Conservation (phyloP, 2,888 invertebrate species). For the Incurvaria masculella region DNA sequence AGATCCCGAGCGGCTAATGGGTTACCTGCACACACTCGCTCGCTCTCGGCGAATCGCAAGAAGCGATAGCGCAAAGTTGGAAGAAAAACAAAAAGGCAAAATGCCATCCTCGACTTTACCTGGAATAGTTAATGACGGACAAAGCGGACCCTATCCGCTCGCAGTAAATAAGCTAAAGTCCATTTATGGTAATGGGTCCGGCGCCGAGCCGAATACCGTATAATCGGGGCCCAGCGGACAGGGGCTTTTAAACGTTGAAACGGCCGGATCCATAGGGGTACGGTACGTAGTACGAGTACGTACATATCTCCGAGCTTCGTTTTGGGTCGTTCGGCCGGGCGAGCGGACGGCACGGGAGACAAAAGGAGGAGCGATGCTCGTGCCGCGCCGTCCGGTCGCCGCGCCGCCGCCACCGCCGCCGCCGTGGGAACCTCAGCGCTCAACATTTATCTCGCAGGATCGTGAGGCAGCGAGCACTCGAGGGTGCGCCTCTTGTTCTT, state of each 20-base stretch:
- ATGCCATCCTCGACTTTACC: too few species aligned
- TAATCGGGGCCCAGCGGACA: background rate
- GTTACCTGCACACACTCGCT: background rate
- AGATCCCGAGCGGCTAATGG: background rate
- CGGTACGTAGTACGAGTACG: too few species aligned
- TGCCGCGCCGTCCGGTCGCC: background rate
- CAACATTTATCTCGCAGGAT: slow-evolving; percentile 52
- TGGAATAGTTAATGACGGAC: background rate
- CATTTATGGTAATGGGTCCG: background rate
- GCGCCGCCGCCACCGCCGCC: background rate
- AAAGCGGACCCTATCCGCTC: background rate
- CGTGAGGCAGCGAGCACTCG: slow-evolving; percentile 42
- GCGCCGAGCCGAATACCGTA: background rate
- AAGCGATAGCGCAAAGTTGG: too few species aligned
- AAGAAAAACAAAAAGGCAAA: too few species aligned
- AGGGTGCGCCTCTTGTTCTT: slow-evolving; percentile 49
- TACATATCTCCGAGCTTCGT: background rate
- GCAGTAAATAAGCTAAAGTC: background rate
- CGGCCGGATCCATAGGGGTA: too few species aligned
- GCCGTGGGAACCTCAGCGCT: background rate
- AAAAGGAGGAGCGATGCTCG: background rate
- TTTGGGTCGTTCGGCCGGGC: background rate
- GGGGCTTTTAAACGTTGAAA: too few species aligned
- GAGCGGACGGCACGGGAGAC: background rate
- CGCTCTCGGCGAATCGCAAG: too few species aligned